Base-by-base conservation (phyloP, 2,797 vertebrate genomes). In the Graptemys geographica region DNA sequence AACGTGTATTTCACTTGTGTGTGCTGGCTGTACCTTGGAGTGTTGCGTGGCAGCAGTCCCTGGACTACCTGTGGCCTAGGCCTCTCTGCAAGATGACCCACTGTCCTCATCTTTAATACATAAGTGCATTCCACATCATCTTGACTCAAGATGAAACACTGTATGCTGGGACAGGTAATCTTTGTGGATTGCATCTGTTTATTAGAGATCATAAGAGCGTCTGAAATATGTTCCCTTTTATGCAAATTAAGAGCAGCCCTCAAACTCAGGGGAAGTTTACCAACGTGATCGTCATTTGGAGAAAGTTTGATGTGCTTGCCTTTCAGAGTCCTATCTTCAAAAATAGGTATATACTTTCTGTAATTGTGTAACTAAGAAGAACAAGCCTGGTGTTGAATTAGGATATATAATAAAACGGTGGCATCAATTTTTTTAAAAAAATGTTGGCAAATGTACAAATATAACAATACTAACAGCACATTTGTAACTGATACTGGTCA, bases 251-350 rank as follows among this genome's bases (percentile, higher is more conserved):
- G 74, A 81, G 51, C 79, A 89, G 57, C 49, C 72, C 92, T 95
- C 1, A 1, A 78, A 87, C 62, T 91, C 44, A 81, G 92, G 85
- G 81, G 37, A 65, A 0, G 2, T 80, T 91, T 79, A 88, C 53
- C 49, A 94, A 5, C n/a, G 23, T 55, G 65, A 52, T 90, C 88
- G 37, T 95, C 78, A 59, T 90, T 92, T 94, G 81, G 84, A 74
- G 57, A 92, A 95, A 90, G 72, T 90, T 72, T 93, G 69, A 86
- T 90, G 84, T 93, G 82, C 90, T 95, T 94, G 65, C 95, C 90
- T 94, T 92, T 88, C 84, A 95, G 80, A 93, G 90, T 78, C 88
- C 80, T 47, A 31, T 78, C 44, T 49, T 49, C 41, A 31, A 49
- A 49, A 28, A 78, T 28, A 78, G 69, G 37, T 21, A 49, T 0